A percentile compares a stretch with the other conserved stretches of the same genome.
Conservation (phyloP, 1,140 invertebrate genomes). For the Chlorops oryzae region DNA sequence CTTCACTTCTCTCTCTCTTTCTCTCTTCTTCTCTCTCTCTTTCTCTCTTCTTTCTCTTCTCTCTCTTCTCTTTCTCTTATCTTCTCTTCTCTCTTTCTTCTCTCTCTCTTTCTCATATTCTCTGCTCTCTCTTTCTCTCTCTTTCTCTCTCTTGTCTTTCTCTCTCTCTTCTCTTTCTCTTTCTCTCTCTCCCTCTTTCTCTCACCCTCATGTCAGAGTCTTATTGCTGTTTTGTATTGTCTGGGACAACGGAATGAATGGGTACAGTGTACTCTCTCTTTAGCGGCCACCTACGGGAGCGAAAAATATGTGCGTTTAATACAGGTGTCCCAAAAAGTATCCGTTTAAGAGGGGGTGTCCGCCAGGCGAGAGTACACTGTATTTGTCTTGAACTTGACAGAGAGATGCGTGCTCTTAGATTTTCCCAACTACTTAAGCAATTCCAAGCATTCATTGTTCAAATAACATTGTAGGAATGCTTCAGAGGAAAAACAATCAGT, state of each 20-base stretch:
- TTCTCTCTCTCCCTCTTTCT: not conserved
- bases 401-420: not conserved
- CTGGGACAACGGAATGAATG: too few species aligned
- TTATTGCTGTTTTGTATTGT: too few species aligned
- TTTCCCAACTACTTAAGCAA: not conserved
- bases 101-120: not conserved
- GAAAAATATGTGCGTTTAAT: not conserved
- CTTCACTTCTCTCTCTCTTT: not conserved
- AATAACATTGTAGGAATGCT: not conserved
- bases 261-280: too few species aligned
- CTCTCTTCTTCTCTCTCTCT: not conserved
- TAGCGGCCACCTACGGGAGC: too few species aligned
- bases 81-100: not conserved
- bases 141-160: not conserved
- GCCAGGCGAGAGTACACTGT: not conserved
- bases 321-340: not conserved
- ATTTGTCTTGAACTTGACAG: not conserved
- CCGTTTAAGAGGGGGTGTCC: not conserved
- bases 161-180: not conserved
- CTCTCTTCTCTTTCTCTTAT: too few species aligned
- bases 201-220: not conserved
- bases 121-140: not conserved
- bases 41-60: not conserved
- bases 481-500: too few species aligned
- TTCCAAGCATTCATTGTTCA: not conserved